Base-by-base conservation (phyloP, 2,797 vertebrate species). In the Melanotaenia parkinsoni region DNA sequence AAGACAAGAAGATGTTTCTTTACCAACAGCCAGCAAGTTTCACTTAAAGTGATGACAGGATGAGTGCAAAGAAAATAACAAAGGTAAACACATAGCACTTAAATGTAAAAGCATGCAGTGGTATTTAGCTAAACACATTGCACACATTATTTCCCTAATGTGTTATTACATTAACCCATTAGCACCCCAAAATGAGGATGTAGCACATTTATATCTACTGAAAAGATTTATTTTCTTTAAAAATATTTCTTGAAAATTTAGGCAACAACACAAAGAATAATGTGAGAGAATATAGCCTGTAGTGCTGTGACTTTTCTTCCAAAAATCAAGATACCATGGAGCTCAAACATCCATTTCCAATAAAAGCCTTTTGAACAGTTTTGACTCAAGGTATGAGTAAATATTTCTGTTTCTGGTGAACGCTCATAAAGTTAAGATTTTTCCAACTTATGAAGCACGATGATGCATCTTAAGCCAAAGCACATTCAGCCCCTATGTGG, bases 401-500 rank as follows among this genome's bases (percentile, higher is more conserved):
- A 77, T 72, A 47, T 81, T 72, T 61, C 38, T 61, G n/a, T 63
- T 51, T 58, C 56, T 14, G 8, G 43, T 45, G 24, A 45, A 7
- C 12, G 43, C 26, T 33, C 61, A 47, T 32, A 63, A 50, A 63
- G 43, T 63, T 45, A 30, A 32, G 61, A 56, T 62, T 54, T 10
- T 38, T 18, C 32, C 35, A 56, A 40, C 40, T 13, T 35, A 50
- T 57, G 2, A 40, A 26, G 26, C 64, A 43, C 1, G 9, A 63
- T 37, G 63, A 70, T 65, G 38, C 71, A 73, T 80, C 58, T 68
- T 22, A 47, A 70, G 30, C 70, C 33, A 68, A 63, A 71, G 76
- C 70, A 53, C 62, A 70, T 22, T 45, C 67, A 73, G 70, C 64
- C 33, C 58, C 58, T 76, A 40, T 60, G 83, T 86, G 79, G 74